Percentiles rank a stretch among this genome's conserved stretches.
Evolutionary conservation across 2,888 invertebrate species (phyloP).

Genomic region (Ormyrus thymus): DNA sequence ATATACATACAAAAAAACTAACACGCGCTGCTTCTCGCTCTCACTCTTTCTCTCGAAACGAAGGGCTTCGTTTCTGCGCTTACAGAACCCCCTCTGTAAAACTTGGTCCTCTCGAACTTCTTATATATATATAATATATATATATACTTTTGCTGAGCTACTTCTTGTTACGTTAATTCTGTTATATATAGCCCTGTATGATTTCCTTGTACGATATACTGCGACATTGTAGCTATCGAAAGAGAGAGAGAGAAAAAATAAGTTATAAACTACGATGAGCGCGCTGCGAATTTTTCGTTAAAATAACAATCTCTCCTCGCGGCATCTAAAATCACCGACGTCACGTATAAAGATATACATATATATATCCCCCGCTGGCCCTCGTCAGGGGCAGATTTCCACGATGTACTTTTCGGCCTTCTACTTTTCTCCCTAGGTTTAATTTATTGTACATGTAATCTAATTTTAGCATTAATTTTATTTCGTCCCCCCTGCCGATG

Average conservation of each 20-base stretch:
- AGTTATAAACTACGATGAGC: no score
- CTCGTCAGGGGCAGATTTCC: slow-evolving; percentile 37
- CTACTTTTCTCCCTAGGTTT: slow-evolving; percentile 37
- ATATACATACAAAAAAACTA: slow-evolving; percentile 6
- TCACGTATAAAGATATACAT: slow-evolving; percentile 17
- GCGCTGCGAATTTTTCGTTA: no score
- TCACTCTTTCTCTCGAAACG: slow-evolving; percentile 48
- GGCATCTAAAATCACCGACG: not conserved
- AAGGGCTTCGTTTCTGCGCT: slow-evolving; percentile 32
- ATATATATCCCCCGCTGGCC: slow-evolving; percentile 23
- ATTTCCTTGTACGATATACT: slow-evolving; percentile 24
- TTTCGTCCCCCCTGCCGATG: slow-evolving; percentile 1
- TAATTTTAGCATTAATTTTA: slow-evolving; percentile 6
- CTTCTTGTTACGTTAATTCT: not conserved
- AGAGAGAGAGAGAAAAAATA: not conserved
- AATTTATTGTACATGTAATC: slow-evolving; percentile 39
- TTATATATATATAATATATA: no score
- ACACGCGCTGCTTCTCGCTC: slow-evolving; percentile 26
- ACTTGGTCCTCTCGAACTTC: not conserved
- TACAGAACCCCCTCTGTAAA: not conserved
- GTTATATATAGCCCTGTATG: slow-evolving; percentile 19
- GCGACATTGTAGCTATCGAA: not conserved
- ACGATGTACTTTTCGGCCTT: slow-evolving; percentile 48
- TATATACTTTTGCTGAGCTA: no score
- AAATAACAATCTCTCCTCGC: slow-evolving; percentile 13